phyloP scores from a whole-genome alignment of 2,888 invertebrate species.

The Tachystola acroxantha region DNA sequence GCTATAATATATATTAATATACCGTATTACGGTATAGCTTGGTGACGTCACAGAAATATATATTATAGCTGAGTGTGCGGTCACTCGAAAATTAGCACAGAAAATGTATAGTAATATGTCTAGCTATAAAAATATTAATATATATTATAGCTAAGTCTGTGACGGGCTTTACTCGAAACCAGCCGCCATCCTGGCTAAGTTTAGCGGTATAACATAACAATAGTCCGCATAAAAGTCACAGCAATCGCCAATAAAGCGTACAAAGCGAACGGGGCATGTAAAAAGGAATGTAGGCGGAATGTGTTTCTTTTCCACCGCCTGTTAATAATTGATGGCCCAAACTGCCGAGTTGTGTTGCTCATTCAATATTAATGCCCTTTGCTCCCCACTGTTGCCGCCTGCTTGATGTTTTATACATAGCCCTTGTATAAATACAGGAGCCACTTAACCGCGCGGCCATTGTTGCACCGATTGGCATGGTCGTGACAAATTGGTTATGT shows the following conservation, averaged over 20 bases:
- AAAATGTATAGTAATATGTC: too few relatives aligned
- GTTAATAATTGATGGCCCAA: constrained; percentile 74
- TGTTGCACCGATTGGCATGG: constrained; percentile 36
- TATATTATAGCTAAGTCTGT: too few relatives aligned
- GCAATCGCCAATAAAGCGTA: constrained; percentile 64
- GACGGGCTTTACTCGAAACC: too few relatives aligned
- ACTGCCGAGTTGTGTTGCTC: constrained; percentile 77
- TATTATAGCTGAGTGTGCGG: too few relatives aligned
- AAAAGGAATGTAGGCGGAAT: constrained; percentile 39
- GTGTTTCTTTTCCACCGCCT: constrained; percentile 57
- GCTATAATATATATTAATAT: too few relatives aligned
- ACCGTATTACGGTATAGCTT: too few relatives aligned
- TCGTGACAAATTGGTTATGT: constrained; percentile 38
- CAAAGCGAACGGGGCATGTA: constrained; percentile 65
- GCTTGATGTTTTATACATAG: constrained; percentile 39
- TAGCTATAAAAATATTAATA: too few relatives aligned
- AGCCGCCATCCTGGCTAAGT: too few relatives aligned
- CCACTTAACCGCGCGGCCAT: constrained; percentile 38
- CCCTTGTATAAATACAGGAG: constrained; percentile 22
- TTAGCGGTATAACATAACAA: constrained; percentile 57
- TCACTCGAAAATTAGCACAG: too few relatives aligned
- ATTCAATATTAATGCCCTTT: constrained; percentile 70
- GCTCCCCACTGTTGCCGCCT: constrained; percentile 69
- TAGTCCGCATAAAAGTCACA: constrained; percentile 56
- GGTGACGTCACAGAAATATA: too few relatives aligned